These are phyloP conservation scores for Haplotaxodon microlepis DNA, from an alignment of 2,113 vertebrate genomes.

Conservation along the genomic window DNA sequence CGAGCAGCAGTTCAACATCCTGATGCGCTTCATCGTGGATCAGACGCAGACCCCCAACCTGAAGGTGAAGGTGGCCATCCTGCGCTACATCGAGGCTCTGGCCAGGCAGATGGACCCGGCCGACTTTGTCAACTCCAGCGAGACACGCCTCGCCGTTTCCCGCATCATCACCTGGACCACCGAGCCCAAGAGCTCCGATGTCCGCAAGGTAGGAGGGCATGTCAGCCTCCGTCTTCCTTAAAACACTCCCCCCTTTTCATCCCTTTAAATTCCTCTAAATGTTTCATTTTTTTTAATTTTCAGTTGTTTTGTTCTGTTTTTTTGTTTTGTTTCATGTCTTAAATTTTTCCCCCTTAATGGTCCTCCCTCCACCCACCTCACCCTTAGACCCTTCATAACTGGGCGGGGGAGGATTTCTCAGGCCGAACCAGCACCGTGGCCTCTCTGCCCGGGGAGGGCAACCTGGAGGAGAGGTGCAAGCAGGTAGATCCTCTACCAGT, in stretches of 20 bases:
- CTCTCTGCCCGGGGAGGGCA: slow-evolving; percentile 84
- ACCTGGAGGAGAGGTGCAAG: slow-evolving; percentile 92
- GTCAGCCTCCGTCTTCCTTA: neutral
- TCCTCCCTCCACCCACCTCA: neutral
- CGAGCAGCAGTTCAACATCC: slow-evolving; percentile 94
- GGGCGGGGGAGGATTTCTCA: slow-evolving; percentile 82
- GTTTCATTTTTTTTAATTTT: neutral
- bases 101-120: slow-evolving; percentile 87
- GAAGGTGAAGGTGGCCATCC: slow-evolving; percentile 93
- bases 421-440: slow-evolving; percentile 77
- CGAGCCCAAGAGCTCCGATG: slow-evolving; percentile 92
- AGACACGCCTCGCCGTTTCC: slow-evolving; percentile 92
- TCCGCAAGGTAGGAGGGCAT: slow-evolving; percentile 80
- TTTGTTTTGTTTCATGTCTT: neutral
- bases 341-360: neutral
- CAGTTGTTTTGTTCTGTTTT: neutral
- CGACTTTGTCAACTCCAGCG: slow-evolving; percentile 92
- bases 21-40: slow-evolving; percentile 96
- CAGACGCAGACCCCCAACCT: slow-evolving; percentile 94
- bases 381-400: slow-evolving; percentile 80
- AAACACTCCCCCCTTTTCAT: neutral
- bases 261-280: neutral
- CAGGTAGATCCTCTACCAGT: slow-evolving; percentile 76
- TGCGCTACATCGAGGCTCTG: slow-evolving; percentile 88
- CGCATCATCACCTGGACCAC: slow-evolving; percentile 96